phyloP scores from a whole-genome alignment of 2,888 invertebrate species.

The Drosophila putrida region DNA sequence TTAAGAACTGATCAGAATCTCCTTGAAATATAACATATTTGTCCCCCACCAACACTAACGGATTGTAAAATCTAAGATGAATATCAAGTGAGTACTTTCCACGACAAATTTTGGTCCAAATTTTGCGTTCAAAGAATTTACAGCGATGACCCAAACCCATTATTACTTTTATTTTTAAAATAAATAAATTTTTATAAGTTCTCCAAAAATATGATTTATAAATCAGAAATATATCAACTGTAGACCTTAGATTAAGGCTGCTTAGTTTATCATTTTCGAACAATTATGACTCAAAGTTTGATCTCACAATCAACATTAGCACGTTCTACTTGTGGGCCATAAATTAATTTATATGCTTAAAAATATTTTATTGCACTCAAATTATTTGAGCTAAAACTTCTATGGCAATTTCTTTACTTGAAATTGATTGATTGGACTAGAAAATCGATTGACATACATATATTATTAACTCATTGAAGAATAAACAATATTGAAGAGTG shows the following conservation, averaged over 20 bases:
- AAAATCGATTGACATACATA: neutral
- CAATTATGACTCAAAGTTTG: neutral
- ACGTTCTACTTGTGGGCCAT: neutral
- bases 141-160: slow-evolving; percentile 5
- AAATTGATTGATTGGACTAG: slow-evolving; percentile 5
- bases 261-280: neutral
- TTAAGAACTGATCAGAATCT: neutral
- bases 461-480: slow-evolving; percentile 6
- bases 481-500: neutral
- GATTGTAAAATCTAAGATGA: neutral
- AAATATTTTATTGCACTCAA: slow-evolving; percentile 1
- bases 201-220: neutral
- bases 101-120: slow-evolving; percentile 8
- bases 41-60: neutral
- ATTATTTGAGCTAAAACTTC: neutral
- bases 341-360: neutral
- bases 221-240: neutral
- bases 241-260: neutral
- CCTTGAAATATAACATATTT: slow-evolving; percentile 11
- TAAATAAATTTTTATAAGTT: neutral
- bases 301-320: neutral
- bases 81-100: slow-evolving; percentile 8
- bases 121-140: slow-evolving; percentile 9
- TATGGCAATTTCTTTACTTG: neutral
- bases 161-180: neutral